Base-by-base conservation (phyloP, 35 echinoderm and acorn worm species). In the Nesometra sesokonis region DNA sequence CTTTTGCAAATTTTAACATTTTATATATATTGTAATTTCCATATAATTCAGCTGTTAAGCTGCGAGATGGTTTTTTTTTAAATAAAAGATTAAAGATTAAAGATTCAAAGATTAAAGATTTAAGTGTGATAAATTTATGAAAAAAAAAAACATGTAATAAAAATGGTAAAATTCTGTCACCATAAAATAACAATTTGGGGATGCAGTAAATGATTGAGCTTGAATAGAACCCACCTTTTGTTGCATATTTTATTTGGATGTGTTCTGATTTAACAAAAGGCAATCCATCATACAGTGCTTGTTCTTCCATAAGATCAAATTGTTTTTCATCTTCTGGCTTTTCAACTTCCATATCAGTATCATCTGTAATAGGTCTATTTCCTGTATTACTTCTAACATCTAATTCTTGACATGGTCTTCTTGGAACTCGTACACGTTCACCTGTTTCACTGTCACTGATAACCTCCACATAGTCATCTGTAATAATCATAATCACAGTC, bases 401-500 rank as follows among this genome's bases (percentile, higher is more conserved):
- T 37, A 29, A 77, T 87, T 78, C 77, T 29, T 30, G 80, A 39
- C 27, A 87, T 80, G 52, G 47, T 85, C 29, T 84, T 0, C 23
- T 84, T 32, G 92, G 85, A 8, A 87, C 76, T 76, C 96, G 47
- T 47, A 90, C 96, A 34, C 76, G 80, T 82, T 99, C 96, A 23
- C 96, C 96, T 0, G 96, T 99, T 46, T 99, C 96, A 19, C 78
- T 93, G 35, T 99, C 93, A 46, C 91, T 97, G 21, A 97, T 90
- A 34, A 99, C 76, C 38, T 94, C 85, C 19, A 99, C 37, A 40
- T 87, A 84, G 67, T 94, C 93, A 35, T 99, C 93, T 36, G 52
- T 13, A 67, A 67, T 67, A n/a, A n/a, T n/a, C n/a, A n/a, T n/a
- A n/a, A n/a, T n/a, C n/a, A n/a, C n/a, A n/a, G n/a, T n/a, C n/a